Evolutionary conservation across 2,797 vertebrate species (phyloP).

Genomic region (Pseudomugil tenellus): DNA sequence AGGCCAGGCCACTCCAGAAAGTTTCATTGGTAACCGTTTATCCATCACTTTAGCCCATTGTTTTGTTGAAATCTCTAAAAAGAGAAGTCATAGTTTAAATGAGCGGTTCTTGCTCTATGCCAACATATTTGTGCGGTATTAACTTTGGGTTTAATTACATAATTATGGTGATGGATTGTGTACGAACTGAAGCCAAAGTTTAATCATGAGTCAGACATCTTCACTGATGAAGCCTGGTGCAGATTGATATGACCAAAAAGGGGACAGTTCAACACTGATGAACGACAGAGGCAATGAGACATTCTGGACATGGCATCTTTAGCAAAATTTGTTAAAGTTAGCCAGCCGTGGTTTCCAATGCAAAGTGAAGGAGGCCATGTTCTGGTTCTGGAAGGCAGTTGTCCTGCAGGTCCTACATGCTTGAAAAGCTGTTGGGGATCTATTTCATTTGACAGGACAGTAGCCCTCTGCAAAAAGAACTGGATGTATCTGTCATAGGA

Average conservation of each 20-base stretch:
- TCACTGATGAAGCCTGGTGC: not conserved
- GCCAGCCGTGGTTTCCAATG: not conserved
- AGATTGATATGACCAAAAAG: not conserved
- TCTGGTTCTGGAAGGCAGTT: not conserved
- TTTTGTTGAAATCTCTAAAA: not conserved
- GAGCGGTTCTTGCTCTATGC: not conserved
- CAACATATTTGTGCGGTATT: not conserved
- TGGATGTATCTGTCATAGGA: constrained; percentile 11
- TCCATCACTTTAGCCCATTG: not conserved
- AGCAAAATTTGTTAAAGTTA: not conserved
- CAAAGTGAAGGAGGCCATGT: not conserved
- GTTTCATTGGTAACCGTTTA: not conserved
- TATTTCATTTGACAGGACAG: not conserved
- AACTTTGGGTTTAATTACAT: not conserved
- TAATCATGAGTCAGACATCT: not conserved
- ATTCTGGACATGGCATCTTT: not conserved
- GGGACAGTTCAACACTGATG: not conserved
- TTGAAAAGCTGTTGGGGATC: not conserved
- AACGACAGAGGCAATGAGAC: not conserved
- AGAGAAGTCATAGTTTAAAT: not conserved
- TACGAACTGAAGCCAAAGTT: not conserved
- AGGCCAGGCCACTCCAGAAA: not conserved
- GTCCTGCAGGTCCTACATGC: not conserved
- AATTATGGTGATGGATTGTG: not conserved
- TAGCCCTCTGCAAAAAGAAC: not conserved